These are phyloP conservation scores for Parnassius glacialis DNA, from an alignment of 2,888 invertebrate species.

Conservation along the genomic window DNA sequence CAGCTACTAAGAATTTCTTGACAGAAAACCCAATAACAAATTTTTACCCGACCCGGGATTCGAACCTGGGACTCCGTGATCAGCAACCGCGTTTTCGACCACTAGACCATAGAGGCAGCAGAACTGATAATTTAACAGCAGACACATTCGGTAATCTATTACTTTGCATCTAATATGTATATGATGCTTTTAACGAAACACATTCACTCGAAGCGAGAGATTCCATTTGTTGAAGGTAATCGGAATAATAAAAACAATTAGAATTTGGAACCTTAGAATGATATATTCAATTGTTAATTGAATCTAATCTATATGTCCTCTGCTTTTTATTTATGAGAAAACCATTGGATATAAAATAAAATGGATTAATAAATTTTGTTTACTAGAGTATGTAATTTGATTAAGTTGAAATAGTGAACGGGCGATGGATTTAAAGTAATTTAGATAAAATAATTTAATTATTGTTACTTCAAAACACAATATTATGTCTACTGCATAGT, in stretches of 20 bases:
- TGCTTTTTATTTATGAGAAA: constrained; percentile 19
- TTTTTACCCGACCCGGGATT: too few relatives aligned
- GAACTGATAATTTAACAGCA: too few relatives aligned
- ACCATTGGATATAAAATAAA: constrained; percentile 1
- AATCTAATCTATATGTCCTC: constrained; percentile 20
- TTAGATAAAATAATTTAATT: too few relatives aligned
- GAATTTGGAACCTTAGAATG: constrained; percentile 28
- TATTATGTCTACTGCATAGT: too few relatives aligned
- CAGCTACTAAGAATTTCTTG: too few relatives aligned
- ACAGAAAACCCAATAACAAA: too few relatives aligned
- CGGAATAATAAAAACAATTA: constrained; percentile 45
- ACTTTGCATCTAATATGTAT: not conserved
- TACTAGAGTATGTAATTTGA: not conserved
- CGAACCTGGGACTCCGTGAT: too few relatives aligned
- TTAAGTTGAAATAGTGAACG: not conserved
- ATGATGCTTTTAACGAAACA: constrained; percentile 19
- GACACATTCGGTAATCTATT: not conserved
- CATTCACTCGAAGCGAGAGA: constrained; percentile 29
- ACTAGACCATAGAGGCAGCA: too few relatives aligned
- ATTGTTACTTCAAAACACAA: too few relatives aligned
- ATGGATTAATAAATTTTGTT: constrained; percentile 12
- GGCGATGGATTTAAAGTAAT: too few relatives aligned
- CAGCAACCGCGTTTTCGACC: too few relatives aligned
- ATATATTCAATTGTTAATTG: constrained; percentile 24
- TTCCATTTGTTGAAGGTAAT: constrained; percentile 33